These are phyloP conservation scores for Bradypus variegatus DNA, from an alignment of 2,797 vertebrate species.

Conservation along the genomic window DNA sequence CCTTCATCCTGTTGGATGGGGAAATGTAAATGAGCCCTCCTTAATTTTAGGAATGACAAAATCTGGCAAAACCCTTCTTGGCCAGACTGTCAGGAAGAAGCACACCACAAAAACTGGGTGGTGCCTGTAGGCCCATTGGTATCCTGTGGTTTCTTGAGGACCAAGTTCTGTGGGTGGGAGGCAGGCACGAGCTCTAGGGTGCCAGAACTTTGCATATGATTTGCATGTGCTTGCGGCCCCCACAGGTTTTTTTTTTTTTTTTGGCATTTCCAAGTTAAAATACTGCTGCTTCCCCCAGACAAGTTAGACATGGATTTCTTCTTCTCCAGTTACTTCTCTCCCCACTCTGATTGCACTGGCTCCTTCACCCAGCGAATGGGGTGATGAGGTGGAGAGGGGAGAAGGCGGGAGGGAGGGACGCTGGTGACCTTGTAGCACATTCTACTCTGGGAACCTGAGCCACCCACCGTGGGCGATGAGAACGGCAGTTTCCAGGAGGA, in stretches of 20 bases:
- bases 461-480: not conserved
- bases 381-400: not conserved
- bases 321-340: conserved; percentile 5
- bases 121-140: not conserved
- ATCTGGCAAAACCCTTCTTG: not conserved
- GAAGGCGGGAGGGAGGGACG: not conserved
- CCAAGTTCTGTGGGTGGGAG: not conserved
- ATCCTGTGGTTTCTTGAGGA: not conserved
- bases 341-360: not conserved
- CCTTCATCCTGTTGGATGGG: not conserved
- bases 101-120: not conserved
- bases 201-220: conserved; percentile 33
- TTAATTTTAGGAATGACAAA: not conserved
- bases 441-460: not conserved
- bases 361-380: not conserved
- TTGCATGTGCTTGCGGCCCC: not conserved
- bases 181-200: not conserved
- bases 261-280: conserved; percentile 32
- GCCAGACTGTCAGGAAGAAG: not conserved
- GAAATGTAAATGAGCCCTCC: not conserved
- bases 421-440: not conserved
- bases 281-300: not conserved
- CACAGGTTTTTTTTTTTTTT: not conserved
- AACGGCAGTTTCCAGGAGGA: not conserved
- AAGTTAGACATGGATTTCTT: not conserved